These are phyloP conservation scores for Vireo griseus DNA, from an alignment of 2,797 vertebrate species.

Conservation along the genomic window DNA sequence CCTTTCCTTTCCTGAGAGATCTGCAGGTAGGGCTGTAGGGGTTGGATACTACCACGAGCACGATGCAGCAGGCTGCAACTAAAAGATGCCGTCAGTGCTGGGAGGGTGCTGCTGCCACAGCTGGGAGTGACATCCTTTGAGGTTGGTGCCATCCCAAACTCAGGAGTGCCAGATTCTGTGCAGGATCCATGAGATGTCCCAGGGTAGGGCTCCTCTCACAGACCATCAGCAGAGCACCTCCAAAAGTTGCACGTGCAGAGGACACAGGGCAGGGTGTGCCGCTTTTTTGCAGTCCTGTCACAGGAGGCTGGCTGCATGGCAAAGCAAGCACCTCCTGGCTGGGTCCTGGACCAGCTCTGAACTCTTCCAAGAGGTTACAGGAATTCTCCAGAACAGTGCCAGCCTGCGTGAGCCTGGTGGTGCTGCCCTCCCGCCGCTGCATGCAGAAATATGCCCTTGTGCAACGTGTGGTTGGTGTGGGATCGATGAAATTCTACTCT, in stretches of 20 bases:
- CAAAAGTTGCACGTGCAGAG: accelerated
- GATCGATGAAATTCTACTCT: neutral
- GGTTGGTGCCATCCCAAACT: neutral
- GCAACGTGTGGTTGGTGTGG: accelerated
- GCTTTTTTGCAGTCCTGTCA: neutral
- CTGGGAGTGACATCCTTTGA: accelerated
- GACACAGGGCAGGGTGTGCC: no score
- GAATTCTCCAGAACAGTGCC: neutral
- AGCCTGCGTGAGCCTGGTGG: accelerated
- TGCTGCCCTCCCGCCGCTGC: neutral
- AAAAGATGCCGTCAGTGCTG: accelerated
- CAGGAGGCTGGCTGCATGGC: neutral
- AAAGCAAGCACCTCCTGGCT: neutral
- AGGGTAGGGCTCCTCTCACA: neutral
- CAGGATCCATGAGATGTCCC: accelerated
- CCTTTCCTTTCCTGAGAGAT: neutral
- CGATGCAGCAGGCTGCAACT: neutral
- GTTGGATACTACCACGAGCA: accelerated
- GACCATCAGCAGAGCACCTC: neutral
- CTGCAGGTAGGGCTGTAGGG: neutral
- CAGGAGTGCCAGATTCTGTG: neutral
- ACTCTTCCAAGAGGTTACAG: neutral
- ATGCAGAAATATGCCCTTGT: accelerated
- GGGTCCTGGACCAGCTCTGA: neutral
- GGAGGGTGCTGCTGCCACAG: neutral